A percentile compares a stretch with the other conserved stretches of the same genome.
phyloP scores from a whole-genome alignment of 2,888 invertebrate species.

The Gasteruption jaculator region DNA sequence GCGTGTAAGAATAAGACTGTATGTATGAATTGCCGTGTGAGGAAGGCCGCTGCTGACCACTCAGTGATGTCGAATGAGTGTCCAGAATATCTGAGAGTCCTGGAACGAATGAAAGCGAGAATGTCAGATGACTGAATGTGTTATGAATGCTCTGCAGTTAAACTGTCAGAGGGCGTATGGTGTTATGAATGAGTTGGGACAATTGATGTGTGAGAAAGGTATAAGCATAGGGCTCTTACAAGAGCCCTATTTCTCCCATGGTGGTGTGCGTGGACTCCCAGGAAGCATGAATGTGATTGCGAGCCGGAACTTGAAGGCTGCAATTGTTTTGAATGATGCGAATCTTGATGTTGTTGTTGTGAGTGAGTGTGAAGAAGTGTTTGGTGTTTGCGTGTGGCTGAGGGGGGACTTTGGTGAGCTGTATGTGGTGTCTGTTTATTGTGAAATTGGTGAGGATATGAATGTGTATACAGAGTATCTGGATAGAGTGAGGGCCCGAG shows the following conservation, averaged over 20 bases:
- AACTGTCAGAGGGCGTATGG: conserved; percentile 12
- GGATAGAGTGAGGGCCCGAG: too few relatives aligned
- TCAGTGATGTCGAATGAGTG: conserved; percentile 3
- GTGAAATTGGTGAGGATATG: not conserved
- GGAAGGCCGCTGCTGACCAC: conserved; percentile 5
- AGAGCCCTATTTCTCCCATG: conserved; percentile 7
- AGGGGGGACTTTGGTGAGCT: conserved; percentile 11
- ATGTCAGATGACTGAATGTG: not conserved
- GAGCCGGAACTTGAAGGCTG: conserved; percentile 12
- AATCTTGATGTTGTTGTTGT: not conserved
- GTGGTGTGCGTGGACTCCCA: conserved; percentile 9
- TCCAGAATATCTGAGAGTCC: conserved; percentile 8
- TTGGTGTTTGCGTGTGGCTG: conserved; percentile 15
- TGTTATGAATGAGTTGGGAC: conserved; percentile 17
- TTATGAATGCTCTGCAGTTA: conserved; percentile 5
- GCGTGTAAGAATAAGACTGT: not conserved
- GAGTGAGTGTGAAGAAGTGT: not conserved
- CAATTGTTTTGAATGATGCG: not conserved
- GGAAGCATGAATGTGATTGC: conserved; percentile 1
- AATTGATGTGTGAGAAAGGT: not conserved
- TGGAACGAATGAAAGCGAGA: not conserved
- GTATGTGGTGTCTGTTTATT: conserved; percentile 18
- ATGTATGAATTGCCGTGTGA: conserved; percentile 13
- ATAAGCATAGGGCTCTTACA: conserved; percentile 11
- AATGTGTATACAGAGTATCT: too few relatives aligned